These are phyloP conservation scores for Tenthredo amoena DNA, from an alignment of 2,888 invertebrate species.

Conservation along the genomic window DNA sequence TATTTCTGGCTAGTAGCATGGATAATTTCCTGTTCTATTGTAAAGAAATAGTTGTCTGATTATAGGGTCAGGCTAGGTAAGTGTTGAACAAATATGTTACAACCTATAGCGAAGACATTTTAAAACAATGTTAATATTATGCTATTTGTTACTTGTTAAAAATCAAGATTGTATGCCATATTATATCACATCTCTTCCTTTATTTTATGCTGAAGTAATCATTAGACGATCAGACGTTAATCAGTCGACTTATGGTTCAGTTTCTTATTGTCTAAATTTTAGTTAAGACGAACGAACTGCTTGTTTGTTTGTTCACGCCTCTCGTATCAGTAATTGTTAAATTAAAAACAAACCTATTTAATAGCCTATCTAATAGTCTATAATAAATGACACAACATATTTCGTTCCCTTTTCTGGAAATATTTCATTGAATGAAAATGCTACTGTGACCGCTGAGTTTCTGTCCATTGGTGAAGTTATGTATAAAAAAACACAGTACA, in stretches of 20 bases:
- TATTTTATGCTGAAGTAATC: constrained; percentile 31
- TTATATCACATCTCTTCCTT: constrained; percentile 39
- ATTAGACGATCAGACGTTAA: not conserved
- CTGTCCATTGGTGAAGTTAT: constrained; percentile 43
- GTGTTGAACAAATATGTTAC: constrained; percentile 46
- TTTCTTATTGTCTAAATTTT: not conserved
- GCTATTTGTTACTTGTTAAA: constrained; percentile 38
- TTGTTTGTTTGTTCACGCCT: constrained; percentile 50
- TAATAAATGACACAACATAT: constrained; percentile 62
- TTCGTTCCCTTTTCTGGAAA: constrained; percentile 57
- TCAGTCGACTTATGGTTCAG: not conserved
- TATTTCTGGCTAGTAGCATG: not conserved
- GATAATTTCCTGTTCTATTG: constrained; percentile 3
- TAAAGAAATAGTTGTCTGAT: constrained; percentile 41
- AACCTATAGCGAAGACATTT: constrained; percentile 35
- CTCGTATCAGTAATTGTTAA: constrained; percentile 56
- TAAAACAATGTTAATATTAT: constrained; percentile 24
- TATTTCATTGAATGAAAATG: constrained; percentile 28
- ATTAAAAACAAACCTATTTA: constrained; percentile 59
- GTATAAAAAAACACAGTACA: constrained; percentile 46
- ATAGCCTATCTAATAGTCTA: constrained; percentile 59
- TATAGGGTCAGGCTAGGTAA: constrained; percentile 28
- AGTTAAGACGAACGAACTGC: not conserved
- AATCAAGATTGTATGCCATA: constrained; percentile 41
- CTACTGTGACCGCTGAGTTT: constrained; percentile 17